phyloP scores from a whole-genome alignment of 1,140 invertebrate species.

The Cheumatopsyche charites region DNA sequence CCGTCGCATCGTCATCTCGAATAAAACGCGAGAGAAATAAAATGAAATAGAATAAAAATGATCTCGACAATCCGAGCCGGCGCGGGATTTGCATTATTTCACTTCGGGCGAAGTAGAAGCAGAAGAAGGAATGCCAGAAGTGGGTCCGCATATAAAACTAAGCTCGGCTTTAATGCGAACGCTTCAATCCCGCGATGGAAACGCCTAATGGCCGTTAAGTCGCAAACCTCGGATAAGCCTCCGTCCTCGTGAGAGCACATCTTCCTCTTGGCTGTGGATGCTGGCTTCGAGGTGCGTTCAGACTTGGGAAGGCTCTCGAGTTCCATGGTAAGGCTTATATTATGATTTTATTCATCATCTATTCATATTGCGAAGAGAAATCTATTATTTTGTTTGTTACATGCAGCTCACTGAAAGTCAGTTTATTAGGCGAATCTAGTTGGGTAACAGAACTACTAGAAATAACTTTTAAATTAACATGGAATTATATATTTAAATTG shows the following conservation, averaged over 20 bases:
- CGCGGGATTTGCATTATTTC: slow-evolving; percentile 11
- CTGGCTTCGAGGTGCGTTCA: background rate
- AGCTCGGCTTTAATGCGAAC: slow-evolving; percentile 25
- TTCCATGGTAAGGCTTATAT: no score
- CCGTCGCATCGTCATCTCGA: no score
- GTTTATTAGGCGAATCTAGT: no score
- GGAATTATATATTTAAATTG: no score
- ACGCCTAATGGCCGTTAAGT: slow-evolving; percentile 34
- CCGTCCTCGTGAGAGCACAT: slow-evolving; percentile 17
- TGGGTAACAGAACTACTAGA: no score
- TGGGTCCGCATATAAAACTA: slow-evolving; percentile 27
- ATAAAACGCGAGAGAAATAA: background rate
- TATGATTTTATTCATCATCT: no score
- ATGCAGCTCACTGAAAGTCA: no score
- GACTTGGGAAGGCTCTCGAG: no score
- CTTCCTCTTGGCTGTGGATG: background rate
- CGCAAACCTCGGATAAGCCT: slow-evolving; percentile 22
- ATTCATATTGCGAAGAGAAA: no score
- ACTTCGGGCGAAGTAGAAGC: no score
- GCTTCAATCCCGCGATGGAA: slow-evolving; percentile 33
- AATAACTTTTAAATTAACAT: no score
- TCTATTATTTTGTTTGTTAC: no score
- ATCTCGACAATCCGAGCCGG: background rate
- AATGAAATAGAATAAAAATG: background rate
- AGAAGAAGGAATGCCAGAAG: background rate